Evolutionary conservation across 2,888 invertebrate species (phyloP), one percentile per base, ranked within the genome.

Genomic region (Trypoxylon attenuatum): DNA sequence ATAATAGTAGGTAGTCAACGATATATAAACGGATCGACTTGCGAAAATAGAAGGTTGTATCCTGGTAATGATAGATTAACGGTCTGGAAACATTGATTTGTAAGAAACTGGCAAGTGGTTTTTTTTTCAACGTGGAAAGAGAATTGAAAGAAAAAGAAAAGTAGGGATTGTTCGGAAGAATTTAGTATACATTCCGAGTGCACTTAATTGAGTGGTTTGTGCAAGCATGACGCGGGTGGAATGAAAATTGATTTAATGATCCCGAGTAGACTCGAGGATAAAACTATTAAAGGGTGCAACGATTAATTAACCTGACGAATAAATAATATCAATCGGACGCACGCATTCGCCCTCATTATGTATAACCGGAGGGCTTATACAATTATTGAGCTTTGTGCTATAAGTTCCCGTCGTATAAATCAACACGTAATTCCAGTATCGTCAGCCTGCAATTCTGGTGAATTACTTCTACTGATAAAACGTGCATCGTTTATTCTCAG

Each of bases 21-120:
- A 23, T 54, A 55, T 70, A 69, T 69, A 52, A 56, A 71, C 55
- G 61, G 58, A 67, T 56, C 53, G 58, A 59, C 29, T 53, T 6
- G 38, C 15, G 51, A 61, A 50, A 53, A 61, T 56, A 29, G 61
- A 8, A 27, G 60, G 21, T 2, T 21, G 19, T 10, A 15, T 18
- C 5, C 3, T 16, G 41, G 27, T 13, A 2, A 6, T 33, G 27
- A 42, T 33, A 41, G 18, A 39, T 22, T 8, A 10, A 42, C 10
- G 15, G 10, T 33, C 22, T 41, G 52, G 49, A 49, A 10, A 22
- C n/a, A n/a, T n/a, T n/a, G n/a, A n/a, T n/a, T n/a, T n/a, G n/a
- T n/a, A n/a, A n/a, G n/a, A n/a, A n/a, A n/a, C n/a, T n/a, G n/a
- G n/a, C n/a, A n/a, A n/a, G n/a, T n/a, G n/a, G n/a, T n/a, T n/a